These are phyloP conservation scores for Onthophagus taurus DNA, from an alignment of 1,140 invertebrate genomes.

Conservation along the genomic window DNA sequence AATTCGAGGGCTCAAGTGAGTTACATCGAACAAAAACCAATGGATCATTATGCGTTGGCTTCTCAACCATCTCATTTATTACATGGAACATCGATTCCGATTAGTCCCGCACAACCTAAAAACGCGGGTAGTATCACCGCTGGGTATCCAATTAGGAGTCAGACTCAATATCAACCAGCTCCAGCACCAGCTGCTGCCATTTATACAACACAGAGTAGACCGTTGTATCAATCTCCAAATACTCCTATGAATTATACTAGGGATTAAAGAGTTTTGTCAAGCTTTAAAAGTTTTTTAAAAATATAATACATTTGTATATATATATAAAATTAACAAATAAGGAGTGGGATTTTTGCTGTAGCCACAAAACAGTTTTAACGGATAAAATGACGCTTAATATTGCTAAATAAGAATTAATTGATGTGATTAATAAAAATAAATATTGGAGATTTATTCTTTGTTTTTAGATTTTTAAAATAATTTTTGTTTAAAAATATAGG, in stretches of 20 bases:
- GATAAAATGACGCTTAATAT: too few relatives aligned
- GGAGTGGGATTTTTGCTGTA: too few relatives aligned
- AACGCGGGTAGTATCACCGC: constrained; percentile 34
- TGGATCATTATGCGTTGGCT: constrained; percentile 28
- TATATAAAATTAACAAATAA: too few relatives aligned
- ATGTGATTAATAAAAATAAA: too few relatives aligned
- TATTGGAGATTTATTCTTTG: too few relatives aligned
- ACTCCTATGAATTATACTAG: constrained; percentile 30
- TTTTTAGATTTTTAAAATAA: too few relatives aligned
- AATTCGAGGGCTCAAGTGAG: constrained; percentile 26
- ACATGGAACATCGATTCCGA: constrained; percentile 28
- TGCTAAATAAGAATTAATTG: too few relatives aligned
- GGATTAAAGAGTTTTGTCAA: constrained; percentile 26
- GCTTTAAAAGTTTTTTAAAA: too few relatives aligned
- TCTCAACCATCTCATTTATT: constrained; percentile 28
- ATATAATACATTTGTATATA: too few relatives aligned
- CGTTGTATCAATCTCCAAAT: constrained; percentile 30
- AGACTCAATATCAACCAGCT: constrained; percentile 31
- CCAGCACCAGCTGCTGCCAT: constrained; percentile 27
- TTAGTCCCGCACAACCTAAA: constrained; percentile 28
- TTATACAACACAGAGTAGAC: constrained; percentile 33
- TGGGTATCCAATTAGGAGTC: constrained; percentile 34
- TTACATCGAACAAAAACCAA: constrained; percentile 32
- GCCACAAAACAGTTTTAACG: too few relatives aligned
- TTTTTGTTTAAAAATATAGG: too few relatives aligned